These are phyloP conservation scores for Labia minor DNA, from an alignment of 2,888 invertebrate genomes.

Conservation along the genomic window DNA sequence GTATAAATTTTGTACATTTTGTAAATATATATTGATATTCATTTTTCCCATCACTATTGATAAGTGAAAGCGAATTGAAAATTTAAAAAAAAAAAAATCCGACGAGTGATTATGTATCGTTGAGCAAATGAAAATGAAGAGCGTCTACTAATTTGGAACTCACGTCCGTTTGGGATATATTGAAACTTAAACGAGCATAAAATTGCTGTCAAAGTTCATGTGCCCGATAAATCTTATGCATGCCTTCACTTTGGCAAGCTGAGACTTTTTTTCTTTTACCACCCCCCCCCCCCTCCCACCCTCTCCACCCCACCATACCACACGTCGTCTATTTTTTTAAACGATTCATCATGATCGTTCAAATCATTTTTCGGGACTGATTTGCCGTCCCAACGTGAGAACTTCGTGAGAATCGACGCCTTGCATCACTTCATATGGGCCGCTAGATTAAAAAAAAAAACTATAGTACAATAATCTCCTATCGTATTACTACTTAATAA, in stretches of 20 bases:
- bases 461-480: not conserved
- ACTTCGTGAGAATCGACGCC: conserved; percentile 5
- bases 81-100: no score
- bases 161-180: conserved; percentile 2
- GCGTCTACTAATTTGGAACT: not conserved
- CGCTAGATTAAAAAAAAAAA: not conserved
- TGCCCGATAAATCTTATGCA: conserved; percentile 5
- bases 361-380: conserved; percentile 13
- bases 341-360: conserved; percentile 13
- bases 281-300: no score
- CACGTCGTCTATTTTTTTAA: conserved; percentile 5
- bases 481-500: not conserved
- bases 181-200: conserved; percentile 13
- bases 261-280: not conserved
- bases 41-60: no score
- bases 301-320: not conserved
- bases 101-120: not conserved
- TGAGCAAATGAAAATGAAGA: not conserved
- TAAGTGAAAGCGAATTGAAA: not conserved
- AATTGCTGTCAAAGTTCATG: conserved; percentile 13
- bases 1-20: no score
- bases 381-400: not conserved
- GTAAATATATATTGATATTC: no score
- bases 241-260: conserved; percentile 2
- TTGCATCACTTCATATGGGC: not conserved